Conservation (phyloP, 2,113 vertebrate species). For the Stigmatopora argus region DNA sequence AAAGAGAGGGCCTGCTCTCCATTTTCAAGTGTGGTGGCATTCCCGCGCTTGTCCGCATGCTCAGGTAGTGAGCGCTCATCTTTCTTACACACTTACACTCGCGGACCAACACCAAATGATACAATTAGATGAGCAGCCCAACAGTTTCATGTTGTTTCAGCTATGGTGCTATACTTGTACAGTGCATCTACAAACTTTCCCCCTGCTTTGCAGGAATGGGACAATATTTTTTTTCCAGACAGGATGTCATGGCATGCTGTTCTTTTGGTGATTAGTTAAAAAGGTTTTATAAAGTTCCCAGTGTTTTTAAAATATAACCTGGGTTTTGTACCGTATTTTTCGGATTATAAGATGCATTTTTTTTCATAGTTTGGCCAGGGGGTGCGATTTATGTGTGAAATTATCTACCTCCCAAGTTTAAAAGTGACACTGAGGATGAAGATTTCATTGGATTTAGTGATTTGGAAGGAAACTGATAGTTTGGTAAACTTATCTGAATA, state of each 20-base stretch:
- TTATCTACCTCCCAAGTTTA: too few species aligned
- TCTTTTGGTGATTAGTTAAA: background rate
- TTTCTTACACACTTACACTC: background rate
- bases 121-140: background rate
- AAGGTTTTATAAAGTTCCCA: too few species aligned
- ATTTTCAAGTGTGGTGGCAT: conserved; percentile 97
- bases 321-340: too few species aligned
- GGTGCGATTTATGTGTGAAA: too few species aligned
- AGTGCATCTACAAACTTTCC: background rate
- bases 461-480: too few species aligned
- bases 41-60: conserved; percentile 91
- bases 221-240: background rate
- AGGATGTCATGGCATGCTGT: background rate
- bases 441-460: too few species aligned
- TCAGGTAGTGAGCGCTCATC: conserved; percentile 73
- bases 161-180: background rate
- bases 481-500: too few species aligned
- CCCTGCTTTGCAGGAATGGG: background rate
- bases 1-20: conserved; percentile 88
- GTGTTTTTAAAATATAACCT: too few species aligned
- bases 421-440: too few species aligned
- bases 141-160: background rate
- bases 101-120: background rate
- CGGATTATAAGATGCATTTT: too few species aligned
- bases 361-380: too few species aligned